Conservation (phyloP, 2,888 invertebrate genomes). For the Tribolium freemani region DNA sequence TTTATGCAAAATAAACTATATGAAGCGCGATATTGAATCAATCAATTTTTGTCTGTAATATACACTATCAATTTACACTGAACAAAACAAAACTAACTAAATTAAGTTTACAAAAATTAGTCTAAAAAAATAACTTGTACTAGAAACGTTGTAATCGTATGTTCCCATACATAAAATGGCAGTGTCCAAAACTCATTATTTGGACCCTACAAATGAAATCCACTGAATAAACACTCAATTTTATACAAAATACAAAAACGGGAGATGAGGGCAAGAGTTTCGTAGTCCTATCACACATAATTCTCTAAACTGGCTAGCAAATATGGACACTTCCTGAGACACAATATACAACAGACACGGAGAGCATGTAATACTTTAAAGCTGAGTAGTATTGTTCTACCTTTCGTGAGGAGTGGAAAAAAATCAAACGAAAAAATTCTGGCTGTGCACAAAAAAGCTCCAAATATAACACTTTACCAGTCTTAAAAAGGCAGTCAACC, state of each 20-base stretch:
- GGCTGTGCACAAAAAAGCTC: constrained; percentile 61
- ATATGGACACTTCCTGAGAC: constrained; percentile 59
- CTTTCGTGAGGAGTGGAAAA: constrained; percentile 50
- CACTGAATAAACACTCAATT: constrained; percentile 36
- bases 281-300: constrained; percentile 42
- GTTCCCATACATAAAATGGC: constrained; percentile 37
- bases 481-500: constrained; percentile 45
- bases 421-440: constrained; percentile 42
- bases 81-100: constrained; percentile 14
- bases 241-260: constrained; percentile 40
- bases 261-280: constrained; percentile 36
- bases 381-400: constrained; percentile 64
- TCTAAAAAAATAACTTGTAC: constrained; percentile 39
- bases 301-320: constrained; percentile 52
- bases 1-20: constrained; percentile 46
- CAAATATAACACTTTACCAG: constrained; percentile 51
- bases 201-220: constrained; percentile 38
- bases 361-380: constrained; percentile 57
- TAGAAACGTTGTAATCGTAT: constrained; percentile 37
- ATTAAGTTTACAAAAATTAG: constrained; percentile 32
- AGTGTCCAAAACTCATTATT: constrained; percentile 39
- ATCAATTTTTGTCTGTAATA: constrained; percentile 13
- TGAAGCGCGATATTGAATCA: constrained; percentile 39
- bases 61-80: constrained; percentile 44
- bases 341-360: constrained; percentile 54